Evolutionary conservation across 2,113 vertebrate genomes (phyloP).

Genomic region (Delphinapterus leucas): DNA sequence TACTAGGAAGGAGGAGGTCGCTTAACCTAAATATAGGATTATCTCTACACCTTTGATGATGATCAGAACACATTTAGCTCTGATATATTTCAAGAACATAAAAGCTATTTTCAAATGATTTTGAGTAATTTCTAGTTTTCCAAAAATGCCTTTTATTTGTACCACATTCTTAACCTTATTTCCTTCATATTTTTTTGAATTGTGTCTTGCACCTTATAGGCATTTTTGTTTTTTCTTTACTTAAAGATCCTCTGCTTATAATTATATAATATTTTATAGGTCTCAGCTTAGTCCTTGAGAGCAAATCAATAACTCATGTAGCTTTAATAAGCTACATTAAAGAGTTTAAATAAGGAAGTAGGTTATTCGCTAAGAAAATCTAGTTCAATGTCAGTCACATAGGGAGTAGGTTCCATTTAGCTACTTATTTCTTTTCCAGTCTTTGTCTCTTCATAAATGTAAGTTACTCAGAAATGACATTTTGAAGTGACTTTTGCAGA

Average conservation of each 20-base stretch:
- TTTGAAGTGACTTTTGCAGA: not conserved
- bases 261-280: not conserved
- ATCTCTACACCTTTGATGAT: not conserved
- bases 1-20: not conserved
- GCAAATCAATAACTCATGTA: not conserved
- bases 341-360: not conserved
- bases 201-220: not conserved
- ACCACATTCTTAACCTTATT: not conserved
- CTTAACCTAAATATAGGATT: not conserved
- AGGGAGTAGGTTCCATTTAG: not conserved
- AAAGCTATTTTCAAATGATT: not conserved
- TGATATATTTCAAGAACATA: not conserved
- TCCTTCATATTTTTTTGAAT: not conserved
- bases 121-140: not conserved
- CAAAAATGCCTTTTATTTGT: not conserved
- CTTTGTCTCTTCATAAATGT: not conserved
- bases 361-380: not conserved
- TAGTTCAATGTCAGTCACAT: not conserved
- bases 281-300: not conserved
- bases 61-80: not conserved
- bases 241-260: not conserved
- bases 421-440: not conserved
- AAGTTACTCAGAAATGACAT: not conserved
- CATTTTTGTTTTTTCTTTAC: not conserved
- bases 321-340: not conserved